A percentile compares a stretch with the other conserved stretches of the same genome.
phyloP scores from a whole-genome alignment of 2,888 invertebrate genomes.

The Lepidonotus clava region DNA sequence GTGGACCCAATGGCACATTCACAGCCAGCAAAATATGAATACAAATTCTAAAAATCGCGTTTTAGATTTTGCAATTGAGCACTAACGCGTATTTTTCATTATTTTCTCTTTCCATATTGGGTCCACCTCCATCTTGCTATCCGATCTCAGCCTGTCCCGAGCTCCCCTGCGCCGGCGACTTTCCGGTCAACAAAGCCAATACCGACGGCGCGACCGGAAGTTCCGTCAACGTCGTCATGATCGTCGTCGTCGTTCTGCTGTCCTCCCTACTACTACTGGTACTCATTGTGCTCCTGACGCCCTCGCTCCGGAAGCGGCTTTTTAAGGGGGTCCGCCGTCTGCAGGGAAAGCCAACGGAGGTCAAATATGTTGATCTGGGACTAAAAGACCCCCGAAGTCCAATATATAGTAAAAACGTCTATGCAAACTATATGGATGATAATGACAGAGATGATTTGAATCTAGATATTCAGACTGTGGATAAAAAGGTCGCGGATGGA shows the following conservation, averaged over 20 bases:
- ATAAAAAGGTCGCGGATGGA: neutral
- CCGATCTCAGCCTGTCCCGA: slow-evolving; percentile 92
- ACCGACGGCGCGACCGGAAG: neutral
- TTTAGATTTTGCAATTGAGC: too few relatives aligned
- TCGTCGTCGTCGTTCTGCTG: neutral
- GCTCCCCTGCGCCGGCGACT: slow-evolving; percentile 58
- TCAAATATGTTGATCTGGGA: slow-evolving; percentile 40
- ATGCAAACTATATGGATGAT: slow-evolving; percentile 22
- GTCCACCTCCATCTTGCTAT: slow-evolving; percentile 83
- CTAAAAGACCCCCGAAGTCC: slow-evolving; percentile 47
- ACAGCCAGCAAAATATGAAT: too few relatives aligned
- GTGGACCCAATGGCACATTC: too few relatives aligned
- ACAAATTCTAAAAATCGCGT: too few relatives aligned
- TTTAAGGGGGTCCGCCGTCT: neutral
- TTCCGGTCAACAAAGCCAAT: neutral
- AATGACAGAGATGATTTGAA: neutral
- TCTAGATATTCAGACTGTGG: neutral
- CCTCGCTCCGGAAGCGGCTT: neutral
- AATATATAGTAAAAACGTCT: slow-evolving; percentile 53
- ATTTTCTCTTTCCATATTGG: slow-evolving; percentile 64
- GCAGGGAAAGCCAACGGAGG: slow-evolving; percentile 33
- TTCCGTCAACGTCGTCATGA: neutral
- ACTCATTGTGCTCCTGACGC: neutral
- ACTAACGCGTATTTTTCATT: too few relatives aligned
- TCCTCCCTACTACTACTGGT: neutral